Percentiles rank a stretch among this genome's conserved stretches.
Conservation (phyloP, 2,888 invertebrate genomes). For the Pomacea canaliculata region DNA sequence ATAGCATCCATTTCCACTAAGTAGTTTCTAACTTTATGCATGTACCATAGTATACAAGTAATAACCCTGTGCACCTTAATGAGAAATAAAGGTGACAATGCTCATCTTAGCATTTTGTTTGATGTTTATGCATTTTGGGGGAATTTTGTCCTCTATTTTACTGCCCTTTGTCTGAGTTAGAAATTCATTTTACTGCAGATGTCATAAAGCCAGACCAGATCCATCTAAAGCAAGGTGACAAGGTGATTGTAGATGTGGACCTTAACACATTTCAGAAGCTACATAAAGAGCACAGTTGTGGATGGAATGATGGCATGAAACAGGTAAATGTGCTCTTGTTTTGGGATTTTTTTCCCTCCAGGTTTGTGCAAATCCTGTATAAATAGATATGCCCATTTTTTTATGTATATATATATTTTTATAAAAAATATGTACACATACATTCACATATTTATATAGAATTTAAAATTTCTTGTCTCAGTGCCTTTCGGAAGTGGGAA, state of each 20-base stretch:
- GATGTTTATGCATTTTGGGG: too few species aligned
- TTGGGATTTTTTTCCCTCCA: too few species aligned
- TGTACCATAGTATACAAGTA: too few species aligned
- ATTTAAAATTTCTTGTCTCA: conserved; percentile 26
- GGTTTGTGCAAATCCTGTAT: too few species aligned
- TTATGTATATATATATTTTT: too few species aligned
- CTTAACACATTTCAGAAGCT: conserved; percentile 35
- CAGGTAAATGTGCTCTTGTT: conserved; percentile 34
- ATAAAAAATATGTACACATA: not conserved
- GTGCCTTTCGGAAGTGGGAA: conserved; percentile 44
- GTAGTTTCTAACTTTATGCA: not conserved
- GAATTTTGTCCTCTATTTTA: too few species aligned
- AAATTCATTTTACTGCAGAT: conserved; percentile 31
- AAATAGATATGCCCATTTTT: too few species aligned
- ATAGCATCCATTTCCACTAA: not conserved
- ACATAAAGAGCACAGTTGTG: conserved; percentile 44
- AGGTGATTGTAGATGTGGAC: conserved; percentile 40
- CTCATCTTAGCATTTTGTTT: too few species aligned
- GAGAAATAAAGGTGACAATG: too few species aligned
- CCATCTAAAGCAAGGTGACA: conserved; percentile 43
- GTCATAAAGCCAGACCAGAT: conserved; percentile 42
- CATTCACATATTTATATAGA: not conserved
- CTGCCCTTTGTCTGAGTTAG: too few species aligned
- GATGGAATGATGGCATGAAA: conserved; percentile 44
- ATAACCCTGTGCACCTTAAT: too few species aligned